Percentiles rank a stretch among this genome's conserved stretches.
Evolutionary conservation across 2,888 invertebrate genomes (phyloP).

Genomic region (Drosophila pegasa): DNA sequence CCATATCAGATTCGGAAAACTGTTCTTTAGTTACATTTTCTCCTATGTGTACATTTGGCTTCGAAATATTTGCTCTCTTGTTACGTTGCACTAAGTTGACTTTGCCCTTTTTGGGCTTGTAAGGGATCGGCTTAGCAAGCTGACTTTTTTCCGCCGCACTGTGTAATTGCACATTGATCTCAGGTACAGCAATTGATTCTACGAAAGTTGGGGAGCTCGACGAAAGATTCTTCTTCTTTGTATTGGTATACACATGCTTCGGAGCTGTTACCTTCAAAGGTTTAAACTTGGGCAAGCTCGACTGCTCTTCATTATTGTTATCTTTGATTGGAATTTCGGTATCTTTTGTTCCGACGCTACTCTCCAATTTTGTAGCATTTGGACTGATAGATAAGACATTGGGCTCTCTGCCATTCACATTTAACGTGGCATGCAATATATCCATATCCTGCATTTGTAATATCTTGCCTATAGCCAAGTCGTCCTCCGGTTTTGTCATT

Average conservation of each 20-base stretch:
- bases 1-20: neutral
- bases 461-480: conserved; percentile 67
- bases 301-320: neutral
- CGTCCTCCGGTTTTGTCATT: conserved; percentile 27
- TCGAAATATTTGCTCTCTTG: conserved; percentile 43
- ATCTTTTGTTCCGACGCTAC: neutral
- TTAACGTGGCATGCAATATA: conserved; percentile 68
- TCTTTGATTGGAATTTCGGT: neutral
- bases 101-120: conserved; percentile 72
- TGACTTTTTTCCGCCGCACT: neutral
- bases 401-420: conserved; percentile 49
- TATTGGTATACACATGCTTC: conserved; percentile 1
- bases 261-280: neutral
- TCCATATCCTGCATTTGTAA: conserved; percentile 63
- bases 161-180: neutral
- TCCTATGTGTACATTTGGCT: conserved; percentile 9
- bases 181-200: conserved; percentile 3
- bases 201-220: conserved; percentile 9
- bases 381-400: conserved; percentile 70
- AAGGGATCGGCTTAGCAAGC: conserved; percentile 14
- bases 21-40: neutral
- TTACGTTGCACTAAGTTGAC: conserved; percentile 78
- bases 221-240: neutral
- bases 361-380: conserved; percentile 56
- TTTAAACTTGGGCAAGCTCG: neutral